Percentiles rank a stretch among this genome's conserved stretches.
These are phyloP conservation scores for Drosophila bocki DNA, from an alignment of 1,140 invertebrate genomes.

Conservation along the genomic window DNA sequence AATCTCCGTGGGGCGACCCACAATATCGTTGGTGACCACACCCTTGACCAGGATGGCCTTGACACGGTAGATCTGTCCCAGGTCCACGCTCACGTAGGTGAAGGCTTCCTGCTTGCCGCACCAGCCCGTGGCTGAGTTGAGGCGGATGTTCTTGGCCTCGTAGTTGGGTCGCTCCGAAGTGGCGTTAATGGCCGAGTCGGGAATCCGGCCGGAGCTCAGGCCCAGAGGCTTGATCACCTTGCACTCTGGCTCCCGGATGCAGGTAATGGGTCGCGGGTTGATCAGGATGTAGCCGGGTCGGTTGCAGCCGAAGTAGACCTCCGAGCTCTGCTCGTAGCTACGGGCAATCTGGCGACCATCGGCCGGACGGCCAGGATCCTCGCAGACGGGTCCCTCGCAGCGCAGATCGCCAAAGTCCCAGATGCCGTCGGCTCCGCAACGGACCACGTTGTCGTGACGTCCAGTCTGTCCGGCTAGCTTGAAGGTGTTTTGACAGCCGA, in stretches of 20 bases:
- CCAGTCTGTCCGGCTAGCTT: slow-evolving; percentile 96
- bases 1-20: slow-evolving; percentile 97
- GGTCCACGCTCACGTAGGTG: slow-evolving; percentile 97
- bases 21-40: slow-evolving; percentile 97
- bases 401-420: slow-evolving; percentile 99
- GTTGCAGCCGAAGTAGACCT: slow-evolving; percentile 95
- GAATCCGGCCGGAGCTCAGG: slow-evolving; percentile 95
- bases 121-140: slow-evolving; percentile 98
- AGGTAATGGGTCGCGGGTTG: slow-evolving; percentile 95
- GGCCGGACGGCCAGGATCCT: slow-evolving; percentile 96
- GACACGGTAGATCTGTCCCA: slow-evolving; percentile 95
- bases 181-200: slow-evolving; percentile 98
- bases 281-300: slow-evolving; percentile 97
- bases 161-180: slow-evolving; percentile 97
- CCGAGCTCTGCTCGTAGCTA: slow-evolving; percentile 97
- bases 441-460: slow-evolving; percentile 95
- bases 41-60: slow-evolving; percentile 97
- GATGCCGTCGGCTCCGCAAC: slow-evolving; percentile 95
- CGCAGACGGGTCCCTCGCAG: slow-evolving; percentile 97
- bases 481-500: slow-evolving; percentile 98
- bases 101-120: slow-evolving; percentile 97
- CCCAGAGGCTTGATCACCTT: slow-evolving; percentile 96
- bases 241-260: slow-evolving; percentile 96
- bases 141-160: slow-evolving; percentile 94
- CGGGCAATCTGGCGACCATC: slow-evolving; percentile 95